phyloP scores from a whole-genome alignment of 2,888 invertebrate genomes.

The Dryobota labecula region DNA sequence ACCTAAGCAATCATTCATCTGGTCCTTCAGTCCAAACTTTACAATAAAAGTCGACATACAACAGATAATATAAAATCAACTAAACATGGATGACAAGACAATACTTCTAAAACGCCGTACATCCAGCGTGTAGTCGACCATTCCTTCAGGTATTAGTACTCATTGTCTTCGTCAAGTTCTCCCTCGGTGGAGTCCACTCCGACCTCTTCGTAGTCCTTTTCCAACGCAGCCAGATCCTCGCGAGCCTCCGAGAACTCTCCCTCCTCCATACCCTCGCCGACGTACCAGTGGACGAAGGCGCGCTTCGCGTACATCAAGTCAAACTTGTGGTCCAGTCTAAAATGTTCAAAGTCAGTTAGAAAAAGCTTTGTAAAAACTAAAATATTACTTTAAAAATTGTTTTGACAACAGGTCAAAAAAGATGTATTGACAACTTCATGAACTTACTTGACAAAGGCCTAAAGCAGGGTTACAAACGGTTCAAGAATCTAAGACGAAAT shows the following conservation, averaged over 20 bases:
- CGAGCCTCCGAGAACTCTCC: constrained; percentile 97
- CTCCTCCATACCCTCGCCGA: constrained; percentile 97
- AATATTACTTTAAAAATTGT: neutral
- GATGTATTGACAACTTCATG: neutral
- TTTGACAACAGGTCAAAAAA: neutral
- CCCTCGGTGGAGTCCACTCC: constrained; percentile 94
- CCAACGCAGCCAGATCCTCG: constrained; percentile 95
- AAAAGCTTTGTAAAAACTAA: neutral
- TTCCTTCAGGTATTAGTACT: constrained; percentile 86
- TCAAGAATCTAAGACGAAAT: neutral
- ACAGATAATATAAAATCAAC: constrained; percentile 26
- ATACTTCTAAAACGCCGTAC: constrained; percentile 54
- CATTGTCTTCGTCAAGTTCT: constrained; percentile 92
- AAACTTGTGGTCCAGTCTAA: constrained; percentile 97
- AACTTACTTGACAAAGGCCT: neutral
- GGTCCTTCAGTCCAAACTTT: constrained; percentile 25
- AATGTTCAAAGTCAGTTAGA: constrained; percentile 55
- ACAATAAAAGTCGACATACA: constrained; percentile 5
- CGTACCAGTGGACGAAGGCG: constrained; percentile 99
- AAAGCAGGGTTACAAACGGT: neutral
- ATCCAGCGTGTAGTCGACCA: constrained; percentile 33
- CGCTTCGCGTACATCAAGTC: constrained; percentile 99
- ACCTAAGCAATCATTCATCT: neutral
- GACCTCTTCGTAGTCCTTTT: constrained; percentile 95
- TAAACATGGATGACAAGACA: constrained; percentile 38